Evolutionary conservation across 2,797 vertebrate species (phyloP), one percentile per base, ranked within the genome.

Genomic region (Propithecus perrieri): DNA sequence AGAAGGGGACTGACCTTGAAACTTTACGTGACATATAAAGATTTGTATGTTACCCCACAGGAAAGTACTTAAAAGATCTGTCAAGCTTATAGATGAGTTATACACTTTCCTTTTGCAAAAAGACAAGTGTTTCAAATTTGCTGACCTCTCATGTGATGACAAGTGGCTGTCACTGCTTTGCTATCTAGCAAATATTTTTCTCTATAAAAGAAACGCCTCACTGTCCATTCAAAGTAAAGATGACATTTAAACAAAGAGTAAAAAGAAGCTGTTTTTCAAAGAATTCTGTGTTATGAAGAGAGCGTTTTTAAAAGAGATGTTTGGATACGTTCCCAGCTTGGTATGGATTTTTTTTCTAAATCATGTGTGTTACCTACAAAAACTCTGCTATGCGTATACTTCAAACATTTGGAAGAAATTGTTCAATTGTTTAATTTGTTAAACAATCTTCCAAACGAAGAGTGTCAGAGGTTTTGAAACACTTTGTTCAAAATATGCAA

Each of bases 211-310:
- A 91, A 93, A 13, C 63, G 4, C 3, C 48, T 81, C 17, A 76
- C 55, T 74, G 75, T 72, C 78, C 69, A 88, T 63, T 91, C 35
- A 85, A 94, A 71, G 35, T 91, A 88, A 96, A 93, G 24, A 89
- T 91, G 69, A 63, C 11, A 95, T 94, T 95, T 96, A 79, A 84
- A 90, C 26, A 83, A 78, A 96, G 81, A 94, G 7, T 48, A 28
- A 43, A 85, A 78, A 85, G 24, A 88, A 35, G 30, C 8, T 65
- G 7, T 57, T 55, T 92, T 71, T 94, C 7, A 95, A 94, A 91
- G 63, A 83, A 67, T 78, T 28, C 0, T 48, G 14, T 83, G n/a
- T 24, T 61, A 43, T 50, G 18, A 97, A 92, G 53, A 72, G 5
- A 76, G 43, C 10, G 75, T 85, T 95, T 95, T 94, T 55, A 50